Evolutionary conservation across 92 coral and sea anemone species (phyloP).

Genomic region (Palythoa grandis): DNA sequence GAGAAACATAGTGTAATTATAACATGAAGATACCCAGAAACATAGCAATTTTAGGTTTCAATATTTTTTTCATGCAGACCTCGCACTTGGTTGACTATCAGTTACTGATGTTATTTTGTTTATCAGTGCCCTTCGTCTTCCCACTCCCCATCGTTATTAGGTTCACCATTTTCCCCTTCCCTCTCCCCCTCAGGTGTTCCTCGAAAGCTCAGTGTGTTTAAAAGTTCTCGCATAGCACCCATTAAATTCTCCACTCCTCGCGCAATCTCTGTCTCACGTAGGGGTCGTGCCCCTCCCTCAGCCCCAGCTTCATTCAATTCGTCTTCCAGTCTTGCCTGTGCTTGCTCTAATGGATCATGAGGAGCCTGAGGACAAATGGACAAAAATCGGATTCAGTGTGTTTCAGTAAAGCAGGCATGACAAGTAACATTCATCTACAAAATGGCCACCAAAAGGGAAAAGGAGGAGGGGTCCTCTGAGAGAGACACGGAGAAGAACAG

Average conservation of each 20-base stretch:
- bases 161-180: constrained; percentile 68
- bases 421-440: no score
- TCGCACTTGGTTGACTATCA: no score
- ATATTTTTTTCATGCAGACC: no score
- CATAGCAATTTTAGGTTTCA: no score
- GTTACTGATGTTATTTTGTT: neutral
- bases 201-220: constrained; percentile 89
- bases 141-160: constrained; percentile 62
- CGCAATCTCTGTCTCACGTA: constrained; percentile 85
- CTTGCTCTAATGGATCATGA: constrained; percentile 50
- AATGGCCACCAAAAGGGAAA: no score
- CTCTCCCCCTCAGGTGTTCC: constrained; percentile 74
- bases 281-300: constrained; percentile 86
- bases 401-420: neutral
- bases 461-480: no score
- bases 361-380: constrained; percentile 57
- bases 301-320: constrained; percentile 76
- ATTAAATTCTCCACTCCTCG: constrained; percentile 94
- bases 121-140: constrained; percentile 51
- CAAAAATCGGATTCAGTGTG: neutral
- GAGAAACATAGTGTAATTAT: no score
- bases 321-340: constrained; percentile 60
- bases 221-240: constrained; percentile 95
- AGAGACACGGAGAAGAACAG: no score
- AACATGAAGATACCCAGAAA: no score